Percentiles rank a stretch among this genome's conserved stretches.
phyloP scores from a whole-genome alignment of 2,113 vertebrate genomes.

The Pandion haliaetus region DNA sequence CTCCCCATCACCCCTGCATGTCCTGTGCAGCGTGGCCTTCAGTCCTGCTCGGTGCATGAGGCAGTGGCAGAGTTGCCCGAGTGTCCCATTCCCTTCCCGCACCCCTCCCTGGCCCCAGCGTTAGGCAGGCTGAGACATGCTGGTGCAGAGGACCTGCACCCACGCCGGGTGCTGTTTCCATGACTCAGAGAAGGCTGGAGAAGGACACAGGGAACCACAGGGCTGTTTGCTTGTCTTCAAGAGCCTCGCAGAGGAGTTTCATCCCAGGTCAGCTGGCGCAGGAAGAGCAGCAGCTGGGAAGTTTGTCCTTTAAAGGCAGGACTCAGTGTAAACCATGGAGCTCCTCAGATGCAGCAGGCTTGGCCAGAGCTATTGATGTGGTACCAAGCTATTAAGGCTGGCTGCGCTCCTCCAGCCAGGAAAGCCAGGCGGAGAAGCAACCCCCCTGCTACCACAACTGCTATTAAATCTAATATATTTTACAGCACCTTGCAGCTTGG shows the following conservation, averaged over 20 bases:
- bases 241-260: neutral
- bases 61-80: neutral
- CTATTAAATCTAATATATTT: neutral
- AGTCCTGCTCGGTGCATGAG: neutral
- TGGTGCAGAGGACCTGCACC: neutral
- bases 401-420: neutral
- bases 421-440: neutral
- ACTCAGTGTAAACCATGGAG: neutral
- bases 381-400: neutral
- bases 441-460: neutral
- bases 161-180: accelerated
- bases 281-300: neutral
- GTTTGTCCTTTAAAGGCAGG: slow-evolving; percentile 26
- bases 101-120: accelerated
- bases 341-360: accelerated
- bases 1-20: neutral
- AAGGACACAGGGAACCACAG: neutral
- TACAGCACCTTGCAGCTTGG: neutral
- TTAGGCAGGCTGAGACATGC: neutral
- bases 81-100: neutral
- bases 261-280: neutral
- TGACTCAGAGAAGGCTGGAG: neutral
- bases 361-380: accelerated
- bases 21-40: neutral
- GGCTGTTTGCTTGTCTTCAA: neutral